Conservation (phyloP, 2,797 vertebrate species). For the Rhadinocentrus ornatus region DNA sequence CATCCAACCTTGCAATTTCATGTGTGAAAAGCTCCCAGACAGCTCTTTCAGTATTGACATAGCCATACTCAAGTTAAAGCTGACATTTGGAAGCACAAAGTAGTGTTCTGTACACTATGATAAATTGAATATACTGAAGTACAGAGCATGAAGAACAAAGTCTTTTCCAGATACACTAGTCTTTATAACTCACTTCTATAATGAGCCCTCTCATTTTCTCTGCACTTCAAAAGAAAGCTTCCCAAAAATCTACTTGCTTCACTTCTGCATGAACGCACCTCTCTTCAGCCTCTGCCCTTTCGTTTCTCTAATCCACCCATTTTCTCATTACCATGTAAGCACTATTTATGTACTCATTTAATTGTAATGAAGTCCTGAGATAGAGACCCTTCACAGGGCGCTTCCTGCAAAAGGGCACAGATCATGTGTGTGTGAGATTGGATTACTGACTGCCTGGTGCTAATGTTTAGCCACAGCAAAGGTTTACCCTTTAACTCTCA, state of each 20-base stretch:
- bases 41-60: neutral
- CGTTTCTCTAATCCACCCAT: conserved; percentile 55
- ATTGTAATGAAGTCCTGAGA: conserved; percentile 81
- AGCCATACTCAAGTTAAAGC: neutral
- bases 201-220: conserved; percentile 3
- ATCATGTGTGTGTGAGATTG: conserved; percentile 82
- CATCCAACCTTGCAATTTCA: neutral
- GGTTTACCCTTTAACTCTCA: conserved; percentile 38
- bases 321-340: conserved; percentile 67
- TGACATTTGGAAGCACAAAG: neutral
- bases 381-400: conserved; percentile 70
- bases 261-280: conserved; percentile 28
- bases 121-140: conserved; percentile 6
- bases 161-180: neutral
- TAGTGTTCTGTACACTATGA: neutral
- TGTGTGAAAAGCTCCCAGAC: neutral
- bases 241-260: conserved; percentile 18
- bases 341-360: conserved; percentile 79
- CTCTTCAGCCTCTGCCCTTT: conserved; percentile 36
- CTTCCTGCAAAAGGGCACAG: conserved; percentile 84
- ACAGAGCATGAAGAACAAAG: neutral
- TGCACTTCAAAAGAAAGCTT: conserved; percentile 5
- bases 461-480: conserved; percentile 71
- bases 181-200: neutral
- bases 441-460: conserved; percentile 80